Base-by-base conservation (phyloP, 2,113 vertebrate species). In the Pongo abelii region DNA sequence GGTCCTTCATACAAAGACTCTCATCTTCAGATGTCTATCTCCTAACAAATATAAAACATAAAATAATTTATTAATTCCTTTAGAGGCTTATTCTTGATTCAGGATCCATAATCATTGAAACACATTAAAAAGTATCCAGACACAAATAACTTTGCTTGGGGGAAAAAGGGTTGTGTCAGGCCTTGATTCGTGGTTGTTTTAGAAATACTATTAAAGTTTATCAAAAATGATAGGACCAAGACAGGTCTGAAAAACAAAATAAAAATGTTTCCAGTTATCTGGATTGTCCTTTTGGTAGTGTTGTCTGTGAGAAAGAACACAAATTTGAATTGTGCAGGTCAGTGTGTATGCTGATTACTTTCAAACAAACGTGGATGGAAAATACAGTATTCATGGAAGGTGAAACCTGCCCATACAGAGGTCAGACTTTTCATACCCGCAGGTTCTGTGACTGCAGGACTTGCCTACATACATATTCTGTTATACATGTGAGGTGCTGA, bases 151-250 rank as follows among this genome's bases (percentile, higher is more conserved):
- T 55, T 64, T 30, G 12, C 18, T 61, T 40, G 20, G 22, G 8
- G 22, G 4, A 0, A 32, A 48, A 78, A 5, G 9, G 1, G 16
- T 2, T 10, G 17, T 20, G 40, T 0, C 17, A 59, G 2, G 43
- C 2, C 35, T 83, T 87, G 84, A 90, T 61, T 80, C 12, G 30
- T n/a, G 8, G 20, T 59, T 18, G 3, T 64, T 61, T 92, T 23
- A 78, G 74, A 80, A 14, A 85, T 4, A 46, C 2, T 27, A 3
- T 77, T 1, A 90, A 57, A 89, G 8, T 1, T 27, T 77, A 22
- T 85, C 38, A 84, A 55, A 85, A 78, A 12, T 13, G 6, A 4
- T 61, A 80, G 17, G 38, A 85, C 3, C 11, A 85, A 18, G 13
- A 0, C 4, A 17, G 5, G 0, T 38, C 55, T 38, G 52, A 85